A percentile compares a stretch with the other conserved stretches of the same genome.
Conservation (phyloP, 2,113 vertebrate genomes). For the Siniperca knerii region DNA sequence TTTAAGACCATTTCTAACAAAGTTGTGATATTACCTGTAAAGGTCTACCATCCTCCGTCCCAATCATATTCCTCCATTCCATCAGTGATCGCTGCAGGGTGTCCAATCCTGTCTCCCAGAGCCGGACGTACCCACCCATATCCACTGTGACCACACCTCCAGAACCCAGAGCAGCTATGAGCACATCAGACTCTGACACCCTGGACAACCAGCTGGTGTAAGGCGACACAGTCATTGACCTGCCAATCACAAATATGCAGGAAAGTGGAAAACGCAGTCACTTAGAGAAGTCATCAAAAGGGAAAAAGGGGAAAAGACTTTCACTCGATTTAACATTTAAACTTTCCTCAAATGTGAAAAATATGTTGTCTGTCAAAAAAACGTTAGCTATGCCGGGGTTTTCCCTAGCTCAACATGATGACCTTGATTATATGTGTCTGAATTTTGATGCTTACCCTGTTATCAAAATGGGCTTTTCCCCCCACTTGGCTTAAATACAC, state of each 20-base stretch:
- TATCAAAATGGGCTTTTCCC: too few relatives aligned
- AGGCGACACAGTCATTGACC: conserved; percentile 87
- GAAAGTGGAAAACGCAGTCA: background rate
- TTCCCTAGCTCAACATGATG: background rate
- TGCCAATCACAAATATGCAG: conserved; percentile 67
- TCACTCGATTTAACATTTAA: background rate
- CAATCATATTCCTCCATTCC: conserved; percentile 98
- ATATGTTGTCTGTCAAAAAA: background rate
- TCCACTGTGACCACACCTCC: conserved; percentile 92
- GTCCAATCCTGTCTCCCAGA: conserved; percentile 95
- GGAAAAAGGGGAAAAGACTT: too few relatives aligned
- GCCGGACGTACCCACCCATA: conserved; percentile 90
- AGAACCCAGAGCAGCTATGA: conserved; percentile 87
- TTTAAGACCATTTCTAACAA: background rate
- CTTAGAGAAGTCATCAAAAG: background rate
- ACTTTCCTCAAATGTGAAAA: background rate
- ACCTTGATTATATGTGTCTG: background rate
- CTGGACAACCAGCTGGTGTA: conserved; percentile 93
- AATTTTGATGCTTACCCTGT: background rate
- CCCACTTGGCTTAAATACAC: too few relatives aligned
- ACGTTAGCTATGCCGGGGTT: background rate
- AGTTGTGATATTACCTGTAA: conserved; percentile 88
- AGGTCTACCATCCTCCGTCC: conserved; percentile 87
- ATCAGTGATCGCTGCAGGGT: conserved; percentile 90
- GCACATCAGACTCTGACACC: conserved; percentile 90